phyloP scores from a whole-genome alignment of 2,113 vertebrate species.

The Isurus oxyrinchus region DNA sequence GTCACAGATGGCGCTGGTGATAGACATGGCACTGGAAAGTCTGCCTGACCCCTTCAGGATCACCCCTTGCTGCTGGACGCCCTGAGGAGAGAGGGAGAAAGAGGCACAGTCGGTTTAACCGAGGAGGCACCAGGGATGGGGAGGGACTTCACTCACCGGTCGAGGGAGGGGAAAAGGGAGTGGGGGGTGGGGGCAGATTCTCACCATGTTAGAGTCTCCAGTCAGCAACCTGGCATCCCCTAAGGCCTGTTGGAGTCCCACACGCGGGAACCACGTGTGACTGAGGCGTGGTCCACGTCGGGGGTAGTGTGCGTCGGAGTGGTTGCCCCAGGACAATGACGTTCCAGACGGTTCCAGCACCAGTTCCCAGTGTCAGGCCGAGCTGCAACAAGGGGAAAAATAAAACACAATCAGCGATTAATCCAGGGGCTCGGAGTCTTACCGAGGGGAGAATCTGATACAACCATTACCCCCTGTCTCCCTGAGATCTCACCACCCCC shows the following conservation, averaged over 20 bases:
- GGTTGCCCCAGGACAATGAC: conserved; percentile 32
- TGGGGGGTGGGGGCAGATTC: too few species aligned
- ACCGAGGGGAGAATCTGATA: too few species aligned
- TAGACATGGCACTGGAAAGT: not conserved
- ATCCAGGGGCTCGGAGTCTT: too few species aligned
- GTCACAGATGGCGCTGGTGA: not conserved
- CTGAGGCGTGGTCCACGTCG: not conserved
- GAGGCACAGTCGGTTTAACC: not conserved
- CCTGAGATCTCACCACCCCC: too few species aligned
- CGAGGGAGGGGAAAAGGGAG: too few species aligned
- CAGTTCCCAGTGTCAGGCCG: not conserved
- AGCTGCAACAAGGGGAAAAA: not conserved
- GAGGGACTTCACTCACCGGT: not conserved
- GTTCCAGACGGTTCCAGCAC: not conserved
- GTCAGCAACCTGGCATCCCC: not conserved
- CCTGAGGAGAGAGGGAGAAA: not conserved
- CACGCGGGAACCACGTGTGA: not conserved
- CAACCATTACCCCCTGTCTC: too few species aligned
- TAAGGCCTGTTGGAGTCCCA: not conserved
- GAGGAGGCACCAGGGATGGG: too few species aligned
- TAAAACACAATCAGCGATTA: not conserved
- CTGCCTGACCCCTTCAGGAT: too few species aligned
- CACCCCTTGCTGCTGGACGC: not conserved
- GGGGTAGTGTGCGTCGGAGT: not conserved
- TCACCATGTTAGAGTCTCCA: not conserved